A percentile compares a stretch with the other conserved stretches of the same genome.
Conservation (phyloP, 1,140 invertebrate genomes). For the Lordiphosa collinella region DNA sequence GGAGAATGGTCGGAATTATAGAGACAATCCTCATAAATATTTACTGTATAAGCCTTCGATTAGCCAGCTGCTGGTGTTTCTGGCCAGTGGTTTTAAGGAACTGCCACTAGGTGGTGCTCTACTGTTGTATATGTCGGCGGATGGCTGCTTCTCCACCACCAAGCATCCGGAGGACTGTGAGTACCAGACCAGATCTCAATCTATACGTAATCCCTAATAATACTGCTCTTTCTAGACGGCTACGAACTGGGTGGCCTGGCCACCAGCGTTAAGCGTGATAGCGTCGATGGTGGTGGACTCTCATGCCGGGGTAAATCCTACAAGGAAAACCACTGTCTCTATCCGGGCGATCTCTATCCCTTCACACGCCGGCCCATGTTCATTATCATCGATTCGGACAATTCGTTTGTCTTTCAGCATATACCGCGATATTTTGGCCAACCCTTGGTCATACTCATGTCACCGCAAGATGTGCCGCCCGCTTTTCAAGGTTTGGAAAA, state of each 20-base stretch:
- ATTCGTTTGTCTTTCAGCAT: constrained; percentile 95
- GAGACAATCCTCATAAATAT: constrained; percentile 98
- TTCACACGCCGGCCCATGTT: constrained; percentile 96
- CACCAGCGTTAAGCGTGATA: constrained; percentile 89
- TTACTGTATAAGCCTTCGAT: constrained; percentile 97
- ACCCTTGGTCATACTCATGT: constrained; percentile 96
- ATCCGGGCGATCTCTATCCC: constrained; percentile 95
- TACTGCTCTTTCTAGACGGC: constrained; percentile 83
- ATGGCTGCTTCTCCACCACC: constrained; percentile 92
- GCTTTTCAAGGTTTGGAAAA: constrained; percentile 87
- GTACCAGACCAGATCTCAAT: constrained; percentile 61
- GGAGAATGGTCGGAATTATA: constrained; percentile 87
- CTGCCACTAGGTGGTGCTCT: constrained; percentile 94
- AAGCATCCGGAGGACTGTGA: constrained; percentile 95
- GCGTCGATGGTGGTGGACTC: constrained; percentile 72
- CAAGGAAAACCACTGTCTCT: constrained; percentile 93
- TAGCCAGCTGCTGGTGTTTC: constrained; percentile 95
- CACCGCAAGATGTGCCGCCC: constrained; percentile 92
- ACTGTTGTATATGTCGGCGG: constrained; percentile 95
- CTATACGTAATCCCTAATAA: constrained; percentile 2
- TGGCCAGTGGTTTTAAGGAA: constrained; percentile 96
- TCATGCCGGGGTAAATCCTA: constrained; percentile 84
- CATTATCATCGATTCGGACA: constrained; percentile 96
- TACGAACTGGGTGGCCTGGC: constrained; percentile 95
- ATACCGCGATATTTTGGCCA: constrained; percentile 96